These are phyloP conservation scores for Gerosis bhagava DNA, from an alignment of 2,888 invertebrate species.

Conservation along the genomic window DNA sequence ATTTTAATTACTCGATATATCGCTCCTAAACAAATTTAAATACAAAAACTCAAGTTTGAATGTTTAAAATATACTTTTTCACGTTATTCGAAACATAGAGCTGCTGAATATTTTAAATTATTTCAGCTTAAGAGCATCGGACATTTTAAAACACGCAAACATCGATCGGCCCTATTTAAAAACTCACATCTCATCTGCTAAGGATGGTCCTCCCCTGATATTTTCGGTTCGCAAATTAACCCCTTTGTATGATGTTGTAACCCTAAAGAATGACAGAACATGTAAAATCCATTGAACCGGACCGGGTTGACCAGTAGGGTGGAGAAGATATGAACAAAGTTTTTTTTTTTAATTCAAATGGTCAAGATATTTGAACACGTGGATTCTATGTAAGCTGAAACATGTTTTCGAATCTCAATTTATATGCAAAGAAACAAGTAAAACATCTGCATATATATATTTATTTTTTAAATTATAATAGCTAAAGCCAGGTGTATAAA, in stretches of 20 bases:
- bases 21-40: no score
- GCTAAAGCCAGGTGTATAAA: no score
- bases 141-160: no score
- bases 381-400: not conserved
- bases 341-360: no score
- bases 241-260: constrained; percentile 48
- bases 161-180: constrained; percentile 23
- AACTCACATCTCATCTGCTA: constrained; percentile 5
- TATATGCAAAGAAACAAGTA: constrained; percentile 4
- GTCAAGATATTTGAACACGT: constrained; percentile 31
- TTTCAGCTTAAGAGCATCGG: no score
- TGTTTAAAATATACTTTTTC: no score
- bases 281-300: constrained; percentile 61
- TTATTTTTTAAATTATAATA: no score
- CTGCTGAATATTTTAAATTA: no score
- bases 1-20: no score
- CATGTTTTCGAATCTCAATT: constrained; percentile 1
- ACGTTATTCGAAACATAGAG: no score
- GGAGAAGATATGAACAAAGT: constrained; percentile 30
- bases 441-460: no score
- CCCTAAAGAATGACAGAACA: constrained; percentile 58
- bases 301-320: constrained; percentile 48
- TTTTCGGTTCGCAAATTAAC: constrained; percentile 46
- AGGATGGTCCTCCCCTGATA: constrained; percentile 34
- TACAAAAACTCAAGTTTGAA: no score